These are phyloP conservation scores for Delphinus delphis DNA, from an alignment of 2,113 vertebrate genomes.

Conservation along the genomic window DNA sequence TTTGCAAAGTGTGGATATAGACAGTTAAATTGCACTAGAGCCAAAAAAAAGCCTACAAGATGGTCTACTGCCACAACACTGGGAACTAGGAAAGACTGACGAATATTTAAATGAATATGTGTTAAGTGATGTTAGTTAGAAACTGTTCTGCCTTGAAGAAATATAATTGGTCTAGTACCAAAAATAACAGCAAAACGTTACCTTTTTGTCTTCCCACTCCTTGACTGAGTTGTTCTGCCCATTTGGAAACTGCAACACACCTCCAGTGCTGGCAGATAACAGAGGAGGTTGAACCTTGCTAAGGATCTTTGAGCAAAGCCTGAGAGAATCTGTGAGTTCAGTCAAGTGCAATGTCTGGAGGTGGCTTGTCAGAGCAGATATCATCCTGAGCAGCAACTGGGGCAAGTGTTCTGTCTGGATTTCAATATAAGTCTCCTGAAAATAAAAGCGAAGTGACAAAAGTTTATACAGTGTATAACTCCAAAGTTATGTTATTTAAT, in stretches of 20 bases:
- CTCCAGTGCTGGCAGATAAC: slow-evolving; percentile 87
- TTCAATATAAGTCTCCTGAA: slow-evolving; percentile 98
- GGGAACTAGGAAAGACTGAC: neutral
- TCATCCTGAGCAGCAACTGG: slow-evolving; percentile 95
- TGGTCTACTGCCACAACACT: neutral
- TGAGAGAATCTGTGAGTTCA: slow-evolving; percentile 95
- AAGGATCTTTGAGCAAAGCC: slow-evolving; percentile 98
- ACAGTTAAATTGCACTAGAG: neutral
- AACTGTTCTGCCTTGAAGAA: neutral
- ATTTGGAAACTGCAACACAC: slow-evolving; percentile 82
- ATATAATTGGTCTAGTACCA: neutral
- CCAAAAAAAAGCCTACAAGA: neutral
- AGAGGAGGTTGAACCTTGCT: slow-evolving; percentile 98
- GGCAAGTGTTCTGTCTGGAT: slow-evolving; percentile 99
- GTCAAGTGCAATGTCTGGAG: slow-evolving; percentile 90
- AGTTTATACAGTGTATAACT: neutral
- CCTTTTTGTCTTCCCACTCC: slow-evolving; percentile 92
- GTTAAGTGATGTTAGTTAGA: neutral
- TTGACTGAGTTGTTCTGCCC: slow-evolving; percentile 82
- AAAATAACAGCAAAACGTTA: slow-evolving; percentile 71
- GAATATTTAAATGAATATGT: neutral
- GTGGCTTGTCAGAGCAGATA: slow-evolving; percentile 93
- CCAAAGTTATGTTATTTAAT: neutral
- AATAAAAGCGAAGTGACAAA: slow-evolving; percentile 50
- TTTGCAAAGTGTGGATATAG: neutral